Conservation (phyloP, 2,797 vertebrate genomes). For the Peromyscus eremicus region DNA sequence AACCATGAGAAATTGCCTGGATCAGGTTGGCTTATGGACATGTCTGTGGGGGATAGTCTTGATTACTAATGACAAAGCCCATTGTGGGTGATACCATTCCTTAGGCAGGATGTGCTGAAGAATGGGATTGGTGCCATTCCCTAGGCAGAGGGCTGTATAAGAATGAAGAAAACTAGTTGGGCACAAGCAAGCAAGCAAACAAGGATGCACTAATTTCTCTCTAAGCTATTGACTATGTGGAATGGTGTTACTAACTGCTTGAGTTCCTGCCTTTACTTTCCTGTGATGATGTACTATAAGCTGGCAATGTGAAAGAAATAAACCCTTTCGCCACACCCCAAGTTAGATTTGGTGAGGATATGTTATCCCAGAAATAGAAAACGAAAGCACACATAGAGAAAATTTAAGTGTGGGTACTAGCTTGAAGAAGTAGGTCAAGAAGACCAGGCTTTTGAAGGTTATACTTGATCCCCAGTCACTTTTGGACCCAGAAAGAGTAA, state of each 20-base stretch:
- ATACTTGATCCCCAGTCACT: neutral
- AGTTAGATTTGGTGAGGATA: neutral
- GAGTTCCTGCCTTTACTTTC: neutral
- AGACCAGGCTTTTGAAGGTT: neutral
- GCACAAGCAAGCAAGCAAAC: neutral
- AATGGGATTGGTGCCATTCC: neutral
- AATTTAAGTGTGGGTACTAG: neutral
- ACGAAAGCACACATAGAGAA: neutral
- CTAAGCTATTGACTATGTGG: neutral
- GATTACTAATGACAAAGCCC: neutral
- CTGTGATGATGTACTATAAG: neutral
- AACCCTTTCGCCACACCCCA: neutral
- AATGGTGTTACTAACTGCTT: neutral
- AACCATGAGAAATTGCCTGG: neutral
- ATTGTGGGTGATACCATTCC: neutral
- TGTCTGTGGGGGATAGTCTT: neutral
- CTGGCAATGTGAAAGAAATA: neutral
- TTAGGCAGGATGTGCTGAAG: neutral
- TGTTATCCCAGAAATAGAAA: neutral
- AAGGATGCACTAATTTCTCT: neutral
- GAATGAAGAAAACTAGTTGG: neutral
- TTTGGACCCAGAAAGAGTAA: neutral
- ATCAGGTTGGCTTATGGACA: neutral
- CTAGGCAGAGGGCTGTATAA: neutral
- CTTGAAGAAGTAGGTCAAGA: neutral